Base-by-base conservation (phyloP, 2,888 invertebrate species). In the Drosophila glabriapex region DNA sequence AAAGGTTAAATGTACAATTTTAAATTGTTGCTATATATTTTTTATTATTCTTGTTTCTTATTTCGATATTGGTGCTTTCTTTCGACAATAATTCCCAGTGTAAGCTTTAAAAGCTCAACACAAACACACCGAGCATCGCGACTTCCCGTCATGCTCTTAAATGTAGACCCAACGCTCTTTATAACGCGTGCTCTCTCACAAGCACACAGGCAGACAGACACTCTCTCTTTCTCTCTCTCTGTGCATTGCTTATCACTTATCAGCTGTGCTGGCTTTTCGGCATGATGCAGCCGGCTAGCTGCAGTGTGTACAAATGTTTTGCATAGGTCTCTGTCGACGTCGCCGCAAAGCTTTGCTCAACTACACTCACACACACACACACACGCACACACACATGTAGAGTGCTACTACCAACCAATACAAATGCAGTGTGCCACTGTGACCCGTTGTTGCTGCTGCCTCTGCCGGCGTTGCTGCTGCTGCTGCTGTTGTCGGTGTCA, bases 181-280 rank as follows among this genome's bases (percentile, higher is more conserved):
- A 37, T 50, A 14, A 46, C 46, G 14, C 22, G 37, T 41, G 50
- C 49, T 50, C 39, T 46, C 70, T 12, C 54, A 2, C 50, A 29
- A 46, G 28, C 25, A 35, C 16, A 29, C 16, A 19, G 41, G 14
- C 43, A 58, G 7, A 22, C 46, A 14, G 33, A 14, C 46, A 54
- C 56, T 3, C 28, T n/a, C 16, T 25, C 33, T 14, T n/a, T 16
- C 22, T 9, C 16, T n/a, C 52, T 39, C 43, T 67, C 68, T 33
- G 31, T 43, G 43, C 46, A 62, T 52, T 61, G 83, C 89, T 85
- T 85, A 85, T 85, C 85, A 85, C 64, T 85, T 85, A 85, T 85
- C 85, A 85, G 89, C 85, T 89, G 88, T 87, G 79, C 62, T 70
- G 83, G 65, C 77, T 73, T 78, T 73, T 76, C 79, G 79, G 87